Base-by-base conservation (phyloP, 2,888 invertebrate genomes). In the Sturmia bella region DNA sequence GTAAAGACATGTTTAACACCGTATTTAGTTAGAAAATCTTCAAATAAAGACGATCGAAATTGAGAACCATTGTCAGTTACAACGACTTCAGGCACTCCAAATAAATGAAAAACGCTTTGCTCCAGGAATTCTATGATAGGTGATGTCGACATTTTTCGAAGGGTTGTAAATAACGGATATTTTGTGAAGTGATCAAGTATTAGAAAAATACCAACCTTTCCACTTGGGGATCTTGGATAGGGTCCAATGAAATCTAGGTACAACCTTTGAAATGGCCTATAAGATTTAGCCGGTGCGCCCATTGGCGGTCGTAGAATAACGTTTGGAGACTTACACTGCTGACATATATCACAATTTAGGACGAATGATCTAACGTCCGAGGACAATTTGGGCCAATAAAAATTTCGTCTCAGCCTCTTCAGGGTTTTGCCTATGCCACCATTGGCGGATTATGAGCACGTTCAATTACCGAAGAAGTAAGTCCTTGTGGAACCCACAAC, bases 401-500 rank as follows among this genome's bases (percentile, higher is more conserved):
- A 32, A 17, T 50, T 64, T 1, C 64, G 27, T 19, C 37, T 64
- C 1, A 64, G 9, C 32, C 24, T 48, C 2, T 50, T 50, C 3
- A 64, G 21, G 19, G 64, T 64, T 48, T 64, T 64, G 4, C 50
- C 64, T 13, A 64, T 13, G 3, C 37, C 64, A 4, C 48, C 32
- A 37, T 64, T 48, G 3, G 64, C 43, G 52, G 24, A 15, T 24
- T 52, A 11, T 24, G 52, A 24, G 52, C 52, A n/a, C 13, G 9
- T 13, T 19, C 27, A 13, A 21, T 52, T n/a, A 24, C 13, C 21
- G 4, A 52, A 12, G 43, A 37, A 74, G 54, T 48, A 90, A 90
- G 90, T 89, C 17, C 66, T 17, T 41, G 37, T 43, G 72, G 78
- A 73, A 43, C n/a, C 43, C 6, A 43, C 43, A 43, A 5, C 43